These are phyloP conservation scores for Gastrophysa polygoni DNA, from an alignment of 2,888 invertebrate species.

Conservation along the genomic window DNA sequence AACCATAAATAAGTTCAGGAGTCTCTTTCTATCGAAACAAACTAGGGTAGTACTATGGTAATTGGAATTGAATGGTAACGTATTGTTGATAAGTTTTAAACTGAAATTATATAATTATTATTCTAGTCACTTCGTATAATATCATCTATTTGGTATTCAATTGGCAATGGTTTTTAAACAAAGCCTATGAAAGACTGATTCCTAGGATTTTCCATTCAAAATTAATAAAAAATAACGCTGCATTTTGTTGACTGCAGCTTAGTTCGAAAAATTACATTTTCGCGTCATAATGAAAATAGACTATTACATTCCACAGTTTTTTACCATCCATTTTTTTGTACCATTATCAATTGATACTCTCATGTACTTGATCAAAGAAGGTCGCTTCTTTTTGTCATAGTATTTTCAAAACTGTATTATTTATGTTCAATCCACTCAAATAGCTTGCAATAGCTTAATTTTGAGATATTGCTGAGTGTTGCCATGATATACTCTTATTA, in stretches of 20 bases:
- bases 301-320: constrained; percentile 24
- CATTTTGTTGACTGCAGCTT: neutral
- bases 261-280: neutral
- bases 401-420: constrained; percentile 1
- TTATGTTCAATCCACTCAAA: no score
- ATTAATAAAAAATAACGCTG: neutral
- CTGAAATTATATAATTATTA: neutral
- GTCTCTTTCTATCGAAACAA: neutral
- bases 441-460: constrained; percentile 11
- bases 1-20: no score
- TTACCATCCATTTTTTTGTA: constrained; percentile 16
- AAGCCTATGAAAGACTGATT: no score
- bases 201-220: neutral
- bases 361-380: neutral
- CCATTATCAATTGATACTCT: neutral
- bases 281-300: constrained; percentile 5
- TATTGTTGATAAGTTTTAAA: neutral
- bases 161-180: no score
- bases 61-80: neutral
- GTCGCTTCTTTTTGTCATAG: constrained; percentile 15
- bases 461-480: constrained; percentile 38
- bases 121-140: neutral
- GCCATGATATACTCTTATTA: constrained; percentile 49
- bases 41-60: neutral
- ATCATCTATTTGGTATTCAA: neutral